Conservation (phyloP, 1,140 invertebrate species). For the Scaptomyza graminum region DNA sequence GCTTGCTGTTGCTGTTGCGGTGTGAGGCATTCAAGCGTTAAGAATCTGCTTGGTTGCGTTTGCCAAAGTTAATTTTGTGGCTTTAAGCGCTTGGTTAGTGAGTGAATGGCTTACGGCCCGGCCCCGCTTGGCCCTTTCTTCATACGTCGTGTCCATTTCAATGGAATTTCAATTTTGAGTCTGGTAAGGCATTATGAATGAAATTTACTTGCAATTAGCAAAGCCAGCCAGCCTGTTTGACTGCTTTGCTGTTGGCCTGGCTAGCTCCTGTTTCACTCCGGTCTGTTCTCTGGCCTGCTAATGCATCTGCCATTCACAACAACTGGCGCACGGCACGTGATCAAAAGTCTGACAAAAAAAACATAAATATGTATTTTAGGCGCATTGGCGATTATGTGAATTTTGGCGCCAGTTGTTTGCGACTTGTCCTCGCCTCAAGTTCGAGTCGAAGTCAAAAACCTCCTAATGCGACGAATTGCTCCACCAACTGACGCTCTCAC, state of each 20-base stretch:
- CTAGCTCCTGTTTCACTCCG: conserved; percentile 1
- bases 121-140: not conserved
- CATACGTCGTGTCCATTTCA: conserved; percentile 45
- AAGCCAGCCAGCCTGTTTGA: not conserved
- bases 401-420: conserved; percentile 31
- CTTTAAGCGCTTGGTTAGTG: conserved; percentile 44
- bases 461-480: conserved; percentile 35
- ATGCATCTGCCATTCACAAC: conserved; percentile 42
- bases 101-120: too few relatives aligned
- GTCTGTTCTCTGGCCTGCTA: conserved; percentile 2
- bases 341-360: conserved; percentile 38
- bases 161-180: conserved; percentile 55
- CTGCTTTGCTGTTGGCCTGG: not conserved
- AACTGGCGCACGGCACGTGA: conserved; percentile 80
- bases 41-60: conserved; percentile 53
- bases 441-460: conserved; percentile 12
- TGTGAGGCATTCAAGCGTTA: conserved; percentile 68
- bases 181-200: conserved; percentile 56
- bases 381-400: conserved; percentile 19
- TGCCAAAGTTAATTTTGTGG: conserved; percentile 76
- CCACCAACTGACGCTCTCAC: conserved; percentile 20
- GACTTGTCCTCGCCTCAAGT: conserved; percentile 24
- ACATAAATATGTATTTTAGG: conserved; percentile 13
- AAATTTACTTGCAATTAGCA: conserved; percentile 71
- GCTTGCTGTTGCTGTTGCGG: conserved; percentile 46